phyloP scores from a whole-genome alignment of 2,113 vertebrate genomes.

The Silurus asotus region DNA sequence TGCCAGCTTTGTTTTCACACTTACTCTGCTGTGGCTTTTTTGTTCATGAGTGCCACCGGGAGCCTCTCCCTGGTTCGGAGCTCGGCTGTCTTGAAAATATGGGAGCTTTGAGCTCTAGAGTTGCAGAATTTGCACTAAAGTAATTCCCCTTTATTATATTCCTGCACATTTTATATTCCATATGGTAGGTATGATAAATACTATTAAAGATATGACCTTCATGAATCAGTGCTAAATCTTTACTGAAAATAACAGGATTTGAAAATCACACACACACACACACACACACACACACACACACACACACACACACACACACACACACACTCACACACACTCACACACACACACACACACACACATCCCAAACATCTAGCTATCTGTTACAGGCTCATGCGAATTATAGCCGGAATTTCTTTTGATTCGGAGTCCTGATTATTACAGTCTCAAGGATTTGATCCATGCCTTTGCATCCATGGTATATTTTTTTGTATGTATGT shows the following conservation, averaged over 20 bases:
- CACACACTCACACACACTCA: neutral
- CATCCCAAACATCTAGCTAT: neutral
- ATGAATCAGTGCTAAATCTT: neutral
- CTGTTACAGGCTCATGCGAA: neutral
- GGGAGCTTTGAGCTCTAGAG: neutral
- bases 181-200: neutral
- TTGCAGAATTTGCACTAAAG: neutral
- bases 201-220: neutral
- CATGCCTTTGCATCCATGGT: neutral
- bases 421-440: neutral
- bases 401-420: neutral
- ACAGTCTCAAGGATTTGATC: neutral
- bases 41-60: constrained; percentile 18
- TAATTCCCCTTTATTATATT: neutral
- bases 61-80: constrained; percentile 21
- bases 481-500: constrained; percentile 5
- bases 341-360: constrained; percentile 16
- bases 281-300: constrained; percentile 11
- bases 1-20: constrained; percentile 42
- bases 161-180: neutral
- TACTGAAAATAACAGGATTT: neutral
- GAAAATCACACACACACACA: neutral
- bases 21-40: constrained; percentile 24
- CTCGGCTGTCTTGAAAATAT: neutral
- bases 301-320: neutral